Conservation (phyloP, 2,113 vertebrate species). For the Meleagris gallopavo region DNA sequence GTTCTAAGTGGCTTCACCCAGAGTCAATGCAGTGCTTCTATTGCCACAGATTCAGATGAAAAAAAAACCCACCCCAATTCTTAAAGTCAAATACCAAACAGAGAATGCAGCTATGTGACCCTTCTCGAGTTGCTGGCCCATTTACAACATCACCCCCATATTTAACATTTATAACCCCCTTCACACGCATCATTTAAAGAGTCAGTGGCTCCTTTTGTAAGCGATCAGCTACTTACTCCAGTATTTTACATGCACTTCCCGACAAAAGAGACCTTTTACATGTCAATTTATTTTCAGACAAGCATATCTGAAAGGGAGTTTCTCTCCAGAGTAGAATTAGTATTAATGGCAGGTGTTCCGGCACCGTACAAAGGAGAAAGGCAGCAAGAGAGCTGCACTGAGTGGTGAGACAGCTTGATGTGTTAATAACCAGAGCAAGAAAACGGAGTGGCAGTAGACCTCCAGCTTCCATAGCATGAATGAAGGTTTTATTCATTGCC, state of each 20-base stretch:
- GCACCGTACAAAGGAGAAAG: slow-evolving; percentile 54
- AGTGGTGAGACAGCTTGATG: slow-evolving; percentile 62
- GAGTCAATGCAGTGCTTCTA: neutral
- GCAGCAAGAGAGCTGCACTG: slow-evolving; percentile 34
- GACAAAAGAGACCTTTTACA: slow-evolving; percentile 70
- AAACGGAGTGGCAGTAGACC: slow-evolving; percentile 37
- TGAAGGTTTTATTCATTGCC: slow-evolving; percentile 67
- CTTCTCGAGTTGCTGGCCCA: neutral
- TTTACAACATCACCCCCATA: neutral
- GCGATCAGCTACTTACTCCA: neutral
- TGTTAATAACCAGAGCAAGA: slow-evolving; percentile 68
- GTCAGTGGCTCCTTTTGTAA: slow-evolving; percentile 53
- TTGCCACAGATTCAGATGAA: neutral
- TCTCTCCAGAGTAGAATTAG: slow-evolving; percentile 54
- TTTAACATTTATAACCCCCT: neutral
- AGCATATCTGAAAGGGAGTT: slow-evolving; percentile 70
- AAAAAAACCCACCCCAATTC: neutral
- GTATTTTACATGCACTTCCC: neutral
- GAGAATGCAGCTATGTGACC: neutral
- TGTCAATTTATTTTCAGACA: slow-evolving; percentile 73
- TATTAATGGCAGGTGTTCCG: slow-evolving; percentile 63
- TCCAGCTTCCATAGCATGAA: slow-evolving; percentile 26
- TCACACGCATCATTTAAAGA: neutral
- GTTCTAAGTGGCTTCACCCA: accelerated
- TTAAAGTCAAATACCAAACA: neutral